A percentile compares a stretch with the other conserved stretches of the same genome.
Conservation (phyloP, 1,140 invertebrate genomes). For the Conus ventricosus region DNA sequence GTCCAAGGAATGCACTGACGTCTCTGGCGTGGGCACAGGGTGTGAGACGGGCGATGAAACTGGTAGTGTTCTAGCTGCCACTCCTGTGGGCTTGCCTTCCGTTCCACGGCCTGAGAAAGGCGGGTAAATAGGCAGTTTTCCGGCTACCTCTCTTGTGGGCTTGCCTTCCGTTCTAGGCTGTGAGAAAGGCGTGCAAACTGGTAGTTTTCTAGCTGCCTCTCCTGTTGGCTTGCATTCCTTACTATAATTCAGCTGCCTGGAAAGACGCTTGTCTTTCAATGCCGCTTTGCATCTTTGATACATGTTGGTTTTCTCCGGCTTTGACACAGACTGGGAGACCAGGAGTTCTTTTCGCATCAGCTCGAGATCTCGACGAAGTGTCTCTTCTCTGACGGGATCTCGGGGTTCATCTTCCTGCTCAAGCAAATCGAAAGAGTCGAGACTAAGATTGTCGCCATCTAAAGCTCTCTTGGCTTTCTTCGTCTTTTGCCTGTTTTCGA, state of each 20-base stretch:
- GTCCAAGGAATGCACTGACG: neutral
- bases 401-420: slow-evolving; percentile 19
- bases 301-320: neutral
- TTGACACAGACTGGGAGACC: neutral
- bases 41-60: no score
- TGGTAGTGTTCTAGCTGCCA: neutral
- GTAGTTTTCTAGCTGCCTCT: slow-evolving; percentile 9
- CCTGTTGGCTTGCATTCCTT: slow-evolving; percentile 8
- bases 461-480: neutral
- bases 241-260: neutral
- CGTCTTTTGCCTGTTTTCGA: neutral
- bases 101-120: neutral
- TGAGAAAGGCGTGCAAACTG: no score
- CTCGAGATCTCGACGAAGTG: neutral
- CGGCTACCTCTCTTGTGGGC: neutral
- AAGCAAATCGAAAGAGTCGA: neutral
- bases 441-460: no score
- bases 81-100: neutral
- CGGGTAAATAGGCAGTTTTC: neutral
- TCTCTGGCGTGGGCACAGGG: neutral
- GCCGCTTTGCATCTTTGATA: neutral
- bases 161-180: neutral
- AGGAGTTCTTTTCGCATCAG: neutral
- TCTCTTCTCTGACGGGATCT: neutral
- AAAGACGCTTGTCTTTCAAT: neutral